These are phyloP conservation scores for Drosophila eugracilis DNA, from an alignment of 1,140 invertebrate species.

Conservation along the genomic window DNA sequence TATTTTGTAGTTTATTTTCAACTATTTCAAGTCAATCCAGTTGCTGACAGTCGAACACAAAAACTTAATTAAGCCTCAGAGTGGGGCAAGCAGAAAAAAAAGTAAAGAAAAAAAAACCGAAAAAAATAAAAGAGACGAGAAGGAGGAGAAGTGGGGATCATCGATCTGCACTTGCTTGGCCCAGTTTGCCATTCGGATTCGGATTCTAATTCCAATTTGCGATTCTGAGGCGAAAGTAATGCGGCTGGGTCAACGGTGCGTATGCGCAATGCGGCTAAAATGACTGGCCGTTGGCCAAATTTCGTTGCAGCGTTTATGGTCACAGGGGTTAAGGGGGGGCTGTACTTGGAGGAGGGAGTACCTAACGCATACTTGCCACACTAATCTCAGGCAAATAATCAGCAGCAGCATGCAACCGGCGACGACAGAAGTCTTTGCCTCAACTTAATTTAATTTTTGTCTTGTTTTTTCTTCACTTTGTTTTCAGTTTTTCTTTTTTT, in stretches of 20 bases:
- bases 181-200: slow-evolving; percentile 33
- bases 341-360: slow-evolving; percentile 3
- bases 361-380: slow-evolving; percentile 8
- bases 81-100: slow-evolving; percentile 3
- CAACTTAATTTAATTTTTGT: slow-evolving; percentile 33
- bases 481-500: neutral
- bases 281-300: slow-evolving; percentile 56
- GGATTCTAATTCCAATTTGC: slow-evolving; percentile 26
- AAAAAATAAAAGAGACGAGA: neutral
- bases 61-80: slow-evolving; percentile 67
- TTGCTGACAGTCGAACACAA: slow-evolving; percentile 70
- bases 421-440: slow-evolving; percentile 20
- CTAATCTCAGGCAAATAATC: slow-evolving; percentile 49
- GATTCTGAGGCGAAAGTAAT: slow-evolving; percentile 61
- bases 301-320: slow-evolving; percentile 8
- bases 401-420: slow-evolving; percentile 38
- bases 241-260: slow-evolving; percentile 73
- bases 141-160: neutral
- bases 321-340: neutral
- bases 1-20: slow-evolving; percentile 32
- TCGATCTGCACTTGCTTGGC: slow-evolving; percentile 27
- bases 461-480: slow-evolving; percentile 2
- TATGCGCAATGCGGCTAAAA: slow-evolving; percentile 63
- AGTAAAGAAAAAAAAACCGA: neutral
- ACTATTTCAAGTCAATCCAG: slow-evolving; percentile 78